Evolutionary conservation across 92 coral and sea anemone species (phyloP), one percentile per base, ranked within the genome.

Genomic region (Desmophyllum pertusum): DNA sequence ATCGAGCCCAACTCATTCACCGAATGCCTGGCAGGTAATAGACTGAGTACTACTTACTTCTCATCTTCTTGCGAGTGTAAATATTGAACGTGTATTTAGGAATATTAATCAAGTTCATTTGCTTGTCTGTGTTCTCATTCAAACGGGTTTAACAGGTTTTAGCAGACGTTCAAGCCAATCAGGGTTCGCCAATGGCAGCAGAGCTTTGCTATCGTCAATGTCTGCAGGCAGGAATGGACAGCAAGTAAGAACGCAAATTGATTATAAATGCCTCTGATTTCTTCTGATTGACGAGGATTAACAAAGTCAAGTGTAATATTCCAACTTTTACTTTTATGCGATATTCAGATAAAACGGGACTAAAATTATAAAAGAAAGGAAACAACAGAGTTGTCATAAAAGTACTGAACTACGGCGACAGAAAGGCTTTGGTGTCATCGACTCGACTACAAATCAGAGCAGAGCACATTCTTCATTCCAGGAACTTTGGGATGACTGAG

Each of bases 141-240:
- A 13, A 57, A 50, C 65, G 21, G 38, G 30, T 62, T 71, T 23
- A 5, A 59, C 72, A 95, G 98, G 94, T 95, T 78, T 79, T 93
- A 65, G 98, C 94, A 6, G 88, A 90, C 73, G 92, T 93, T 30
- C 98, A 94, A 66, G 87, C 87, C 38, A 73, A 48, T 70, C 93
- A 85, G 39, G 98, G 94, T 14, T 91, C 93, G 7, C 91, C 97
- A 23, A 88, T 87, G 87, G 98, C 95, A 10, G 98, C 98, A 14
- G 98, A 95, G 65, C 91, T 93, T 66, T 95, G 98, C 73, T 95
- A 95, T 73, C 98, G 95, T 14, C 91, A 93, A 83, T 93, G 98
- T 79, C 88, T 95, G 62, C 98, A 95, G 52, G 86, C 91, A n/a
- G 95, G 94, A 18, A 52, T 80, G 42, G 85, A 62, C 75, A 86